Percentiles rank a stretch among this genome's conserved stretches.
These are phyloP conservation scores for Sturmia bella DNA, from an alignment of 2,888 invertebrate species.

Conservation along the genomic window DNA sequence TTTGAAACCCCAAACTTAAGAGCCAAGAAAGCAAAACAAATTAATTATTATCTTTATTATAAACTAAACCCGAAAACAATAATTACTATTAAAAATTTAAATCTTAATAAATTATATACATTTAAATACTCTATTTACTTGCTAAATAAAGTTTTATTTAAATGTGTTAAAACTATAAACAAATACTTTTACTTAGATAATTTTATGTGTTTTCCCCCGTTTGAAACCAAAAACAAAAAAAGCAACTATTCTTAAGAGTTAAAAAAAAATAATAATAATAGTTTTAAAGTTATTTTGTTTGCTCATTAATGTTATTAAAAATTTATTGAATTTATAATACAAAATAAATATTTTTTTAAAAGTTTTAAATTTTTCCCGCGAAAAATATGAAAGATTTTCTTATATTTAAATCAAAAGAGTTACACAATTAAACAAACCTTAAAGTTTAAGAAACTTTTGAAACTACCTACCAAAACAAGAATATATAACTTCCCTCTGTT, in stretches of 20 bases:
- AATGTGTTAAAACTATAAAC: slow-evolving; percentile 46
- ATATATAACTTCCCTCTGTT: slow-evolving; percentile 50
- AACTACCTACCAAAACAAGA: slow-evolving; percentile 43
- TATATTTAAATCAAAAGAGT: background rate
- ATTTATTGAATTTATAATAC: slow-evolving; percentile 1
- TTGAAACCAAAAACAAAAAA: slow-evolving; percentile 1
- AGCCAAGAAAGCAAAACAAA: slow-evolving; percentile 4
- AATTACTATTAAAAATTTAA: slow-evolving; percentile 58
- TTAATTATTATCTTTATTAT: slow-evolving; percentile 35
- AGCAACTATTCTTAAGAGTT: slow-evolving; percentile 7
- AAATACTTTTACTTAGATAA: slow-evolving; percentile 29
- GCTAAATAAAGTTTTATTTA: slow-evolving; percentile 44
- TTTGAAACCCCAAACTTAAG: slow-evolving; percentile 34
- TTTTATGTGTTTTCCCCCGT: slow-evolving; percentile 25
- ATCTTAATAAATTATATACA: slow-evolving; percentile 23
- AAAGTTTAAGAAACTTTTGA: slow-evolving; percentile 38
- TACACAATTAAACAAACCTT: slow-evolving; percentile 24
- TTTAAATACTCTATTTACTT: slow-evolving; percentile 45
- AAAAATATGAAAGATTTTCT: slow-evolving; percentile 11
- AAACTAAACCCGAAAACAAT: slow-evolving; percentile 64
- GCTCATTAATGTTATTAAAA: slow-evolving; percentile 56
- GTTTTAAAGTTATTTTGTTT: slow-evolving; percentile 54
- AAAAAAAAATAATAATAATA: slow-evolving; percentile 20
- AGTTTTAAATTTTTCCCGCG: slow-evolving; percentile 24
- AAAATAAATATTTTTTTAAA: background rate